These are phyloP conservation scores for Stichopus horrens DNA, from an alignment of 53 echinoderm and acorn worm genomes.

Conservation along the genomic window DNA sequence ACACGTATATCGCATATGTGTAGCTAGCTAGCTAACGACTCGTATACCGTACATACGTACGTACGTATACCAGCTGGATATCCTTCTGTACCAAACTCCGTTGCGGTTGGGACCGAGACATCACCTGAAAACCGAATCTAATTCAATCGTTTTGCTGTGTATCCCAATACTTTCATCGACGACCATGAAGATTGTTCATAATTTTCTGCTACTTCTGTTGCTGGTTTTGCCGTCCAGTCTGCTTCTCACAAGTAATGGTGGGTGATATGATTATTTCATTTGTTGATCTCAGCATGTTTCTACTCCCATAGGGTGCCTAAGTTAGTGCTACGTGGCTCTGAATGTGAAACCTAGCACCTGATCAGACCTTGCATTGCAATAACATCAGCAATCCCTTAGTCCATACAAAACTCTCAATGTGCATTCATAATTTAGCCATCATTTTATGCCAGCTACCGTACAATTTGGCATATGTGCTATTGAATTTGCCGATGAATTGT, in stretches of 20 bases:
- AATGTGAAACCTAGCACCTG: background rate
- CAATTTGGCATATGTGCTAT: too few species aligned
- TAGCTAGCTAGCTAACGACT: too few species aligned
- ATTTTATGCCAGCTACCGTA: too few species aligned
- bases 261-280: conserved; percentile 27
- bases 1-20: too few species aligned
- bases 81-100: too few species aligned
- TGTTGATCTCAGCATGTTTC: conserved; percentile 25
- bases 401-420: too few species aligned
- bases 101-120: too few species aligned
- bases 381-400: too few species aligned
- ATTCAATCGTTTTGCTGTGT: background rate
- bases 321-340: conserved; percentile 58
- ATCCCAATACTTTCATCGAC: background rate
- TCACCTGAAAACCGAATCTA: background rate
- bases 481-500: too few species aligned
- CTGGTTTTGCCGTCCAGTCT: conserved; percentile 91
- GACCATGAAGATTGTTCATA: conserved; percentile 79
- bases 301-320: conserved; percentile 2
- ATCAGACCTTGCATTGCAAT: background rate
- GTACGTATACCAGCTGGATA: too few species aligned
- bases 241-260: conserved; percentile 81
- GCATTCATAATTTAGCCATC: too few species aligned
- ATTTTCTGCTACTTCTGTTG: conserved; percentile 79
- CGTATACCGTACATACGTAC: too few species aligned